Evolutionary conservation across 2,113 vertebrate genomes (phyloP), one percentile per base, ranked within the genome.

Genomic region (Calyptommatus sinebrachiatus): DNA sequence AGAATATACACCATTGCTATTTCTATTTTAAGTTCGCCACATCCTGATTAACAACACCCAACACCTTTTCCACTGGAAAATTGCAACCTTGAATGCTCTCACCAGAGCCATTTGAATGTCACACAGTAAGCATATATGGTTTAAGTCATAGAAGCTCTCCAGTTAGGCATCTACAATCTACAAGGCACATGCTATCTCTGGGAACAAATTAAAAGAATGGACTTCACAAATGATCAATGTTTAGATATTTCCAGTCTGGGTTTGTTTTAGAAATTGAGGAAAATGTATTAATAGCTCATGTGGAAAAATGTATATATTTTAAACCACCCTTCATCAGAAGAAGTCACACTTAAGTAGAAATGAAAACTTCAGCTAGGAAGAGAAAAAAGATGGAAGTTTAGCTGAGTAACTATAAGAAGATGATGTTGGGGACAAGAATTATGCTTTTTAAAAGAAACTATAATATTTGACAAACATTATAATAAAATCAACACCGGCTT

Each of bases 31-130:
- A 81, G 66, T 73, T 57, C 48, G 62, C 70, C 73, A 50, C 79
- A 78, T 74, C 81, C 76, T 72, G 24, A 65, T 81, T 69, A 81
- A 74, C 66, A 81, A 75, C 79, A 81, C 50, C 65, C 65, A 69
- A 75, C 50, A 81, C 73, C 63, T 83, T 78, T 62, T 83, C 76
- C 50, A 73, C 48, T 50, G 76, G 76, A 65, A 69, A 61, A 69
- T 8, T n/a, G 10, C 76, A 78, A 45, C 31, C 62, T 60, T 31
- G 28, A 53, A 81, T 78, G 50, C 28, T 73, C 71, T 67, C 10
- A 31, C 21, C 35, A 61, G n/a, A 60, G 71, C 71, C 57, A 31
- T 48, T 29, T 16, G 65, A 73, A 61, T 68, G 57, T 46, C 70
- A 76, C 28, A 61, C 60, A 28, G 53, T n/a, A 8, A 73, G 41